phyloP scores from a whole-genome alignment of 2,113 vertebrate species.

The Pseudorasbora parva region DNA sequence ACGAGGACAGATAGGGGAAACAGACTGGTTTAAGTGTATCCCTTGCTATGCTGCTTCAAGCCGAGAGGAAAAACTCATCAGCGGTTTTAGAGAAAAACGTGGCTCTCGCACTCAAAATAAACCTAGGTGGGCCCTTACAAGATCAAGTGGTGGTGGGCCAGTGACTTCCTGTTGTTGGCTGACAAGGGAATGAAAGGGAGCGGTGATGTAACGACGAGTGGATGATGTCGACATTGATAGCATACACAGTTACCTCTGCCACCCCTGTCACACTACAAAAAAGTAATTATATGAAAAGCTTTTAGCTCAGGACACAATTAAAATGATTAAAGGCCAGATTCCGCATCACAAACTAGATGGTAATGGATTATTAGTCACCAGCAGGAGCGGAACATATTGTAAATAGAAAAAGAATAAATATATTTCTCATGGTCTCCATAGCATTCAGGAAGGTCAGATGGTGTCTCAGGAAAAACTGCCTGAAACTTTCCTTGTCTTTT shows the following conservation, averaged over 20 bases:
- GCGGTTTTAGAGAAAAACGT: not conserved
- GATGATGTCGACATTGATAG: not conserved
- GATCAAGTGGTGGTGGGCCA: constrained; percentile 29
- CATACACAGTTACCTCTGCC: not conserved
- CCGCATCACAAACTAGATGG: constrained; percentile 51
- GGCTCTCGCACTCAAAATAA: constrained; percentile 68
- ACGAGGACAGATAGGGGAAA: not conserved
- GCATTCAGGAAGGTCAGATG: constrained; percentile 68
- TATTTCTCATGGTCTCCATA: not conserved
- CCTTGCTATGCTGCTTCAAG: not conserved
- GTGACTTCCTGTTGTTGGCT: constrained; percentile 22
- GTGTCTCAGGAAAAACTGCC: constrained; percentile 48
- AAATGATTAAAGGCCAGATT: constrained; percentile 65
- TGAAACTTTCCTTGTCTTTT: constrained; percentile 65
- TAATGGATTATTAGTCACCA: constrained; percentile 21
- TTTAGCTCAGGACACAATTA: constrained; percentile 60
- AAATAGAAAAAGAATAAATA: not conserved
- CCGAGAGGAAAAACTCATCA: not conserved
- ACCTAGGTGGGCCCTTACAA: constrained; percentile 57
- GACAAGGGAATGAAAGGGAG: constrained; percentile 6
- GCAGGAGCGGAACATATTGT: not conserved
- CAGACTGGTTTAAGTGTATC: not conserved
- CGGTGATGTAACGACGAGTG: constrained; percentile 7
- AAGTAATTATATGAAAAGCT: constrained; percentile 64
- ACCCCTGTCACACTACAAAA: constrained; percentile 10